Base-by-base conservation (phyloP, 2,113 vertebrate genomes). In the Marmota monax region DNA sequence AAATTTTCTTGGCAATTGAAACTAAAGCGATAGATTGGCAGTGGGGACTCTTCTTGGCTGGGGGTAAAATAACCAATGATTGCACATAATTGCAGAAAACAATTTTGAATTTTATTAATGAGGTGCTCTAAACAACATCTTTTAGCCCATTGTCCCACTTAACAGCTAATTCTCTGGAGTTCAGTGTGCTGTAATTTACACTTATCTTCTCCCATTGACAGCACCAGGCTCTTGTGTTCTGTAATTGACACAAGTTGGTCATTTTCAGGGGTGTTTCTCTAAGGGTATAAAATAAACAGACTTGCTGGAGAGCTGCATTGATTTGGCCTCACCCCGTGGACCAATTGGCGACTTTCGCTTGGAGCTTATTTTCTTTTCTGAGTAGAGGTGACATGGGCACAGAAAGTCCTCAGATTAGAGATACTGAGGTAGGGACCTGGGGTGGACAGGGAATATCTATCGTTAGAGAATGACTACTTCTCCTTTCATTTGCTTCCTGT, bases 71-170 rank as follows among this genome's bases (percentile, higher is more conserved):
- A 90, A 97, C 85, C 96, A 96, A 93, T 97, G 97, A 98, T 98
- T 98, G 90, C 91, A 96, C 92, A 78, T 98, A 98, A 99, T 98
- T 98, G 97, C 97, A 97, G 97, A 98, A 98, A 98, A 98, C 98
- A 98, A 85, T 97, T 98, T 98, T 97, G 98, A 96, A 96, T 98
- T 98, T 98, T 98, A 98, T 98, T 98, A 98, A 98, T 97, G 97
- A 98, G 98, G 97, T 98, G 89, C 97, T 98, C 94, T 89, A 98
- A 98, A 98, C 91, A 98, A 88, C 97, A 93, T 97, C 92, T 98
- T 98, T 95, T 97, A 97, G 92, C 84, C 96, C 93, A 94, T 98
- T 98, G 97, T 98, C 95, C 97, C 97, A 82, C 97, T 98, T 98
- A 98, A 95, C 90, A 90, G 98, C 97, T 77, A 97, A 95, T 97